These are phyloP conservation scores for Agonopterix heracliana DNA, from an alignment of 2,888 invertebrate species.

Conservation along the genomic window DNA sequence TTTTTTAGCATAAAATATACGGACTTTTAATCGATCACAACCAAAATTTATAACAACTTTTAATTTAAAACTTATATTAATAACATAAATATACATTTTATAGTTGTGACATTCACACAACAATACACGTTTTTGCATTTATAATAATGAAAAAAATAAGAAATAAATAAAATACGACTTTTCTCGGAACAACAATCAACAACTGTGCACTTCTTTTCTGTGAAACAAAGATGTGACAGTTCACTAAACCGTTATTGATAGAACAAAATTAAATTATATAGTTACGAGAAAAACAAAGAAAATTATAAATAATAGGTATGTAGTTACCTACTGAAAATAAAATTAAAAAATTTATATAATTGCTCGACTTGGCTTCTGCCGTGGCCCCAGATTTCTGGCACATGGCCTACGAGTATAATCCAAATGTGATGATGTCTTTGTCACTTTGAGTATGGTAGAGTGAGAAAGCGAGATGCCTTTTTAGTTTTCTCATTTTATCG, in stretches of 20 bases:
- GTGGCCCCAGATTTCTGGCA: too few species aligned
- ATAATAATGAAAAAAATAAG: background rate
- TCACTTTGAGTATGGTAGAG: too few species aligned
- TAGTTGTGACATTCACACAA: background rate
- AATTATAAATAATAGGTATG: background rate
- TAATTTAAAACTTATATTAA: constrained; percentile 4
- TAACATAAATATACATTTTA: constrained; percentile 4
- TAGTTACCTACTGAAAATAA: background rate
- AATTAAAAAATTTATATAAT: constrained; percentile 1
- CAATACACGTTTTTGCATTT: background rate
- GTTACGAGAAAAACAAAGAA: background rate
- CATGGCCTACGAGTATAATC: too few species aligned
- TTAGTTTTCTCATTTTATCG: too few species aligned
- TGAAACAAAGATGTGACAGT: constrained; percentile 57
- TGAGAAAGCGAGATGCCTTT: too few species aligned
- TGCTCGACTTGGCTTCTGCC: too few species aligned
- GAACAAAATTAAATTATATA: background rate
- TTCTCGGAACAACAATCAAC: background rate
- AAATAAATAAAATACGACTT: too few species aligned
- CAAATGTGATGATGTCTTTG: too few species aligned
- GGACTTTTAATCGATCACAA: constrained; percentile 55
- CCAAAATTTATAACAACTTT: constrained; percentile 43
- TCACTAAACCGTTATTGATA: constrained; percentile 6
- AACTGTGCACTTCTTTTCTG: constrained; percentile 49
- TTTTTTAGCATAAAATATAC: constrained; percentile 17